phyloP scores from a whole-genome alignment of 2,113 vertebrate genomes.

The Prionailurus viverrinus region DNA sequence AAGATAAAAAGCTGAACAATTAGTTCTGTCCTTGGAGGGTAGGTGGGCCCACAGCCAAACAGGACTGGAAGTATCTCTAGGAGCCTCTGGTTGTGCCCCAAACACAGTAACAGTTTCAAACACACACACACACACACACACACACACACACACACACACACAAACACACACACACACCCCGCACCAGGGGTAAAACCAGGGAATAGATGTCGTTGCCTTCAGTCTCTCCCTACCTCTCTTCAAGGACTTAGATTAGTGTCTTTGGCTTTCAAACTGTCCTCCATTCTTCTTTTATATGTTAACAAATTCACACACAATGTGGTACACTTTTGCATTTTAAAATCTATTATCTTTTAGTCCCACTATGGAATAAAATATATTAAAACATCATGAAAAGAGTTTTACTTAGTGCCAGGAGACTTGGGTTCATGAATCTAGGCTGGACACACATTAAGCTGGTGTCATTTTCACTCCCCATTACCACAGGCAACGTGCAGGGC shows the following conservation, averaged over 20 bases:
- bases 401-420: neutral
- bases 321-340: constrained; percentile 53
- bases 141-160: neutral
- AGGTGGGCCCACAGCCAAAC: neutral
- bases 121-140: neutral
- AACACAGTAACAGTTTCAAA: neutral
- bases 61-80: neutral
- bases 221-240: neutral
- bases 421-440: neutral
- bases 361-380: constrained; percentile 52
- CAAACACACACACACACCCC: neutral
- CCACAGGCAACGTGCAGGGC: neutral
- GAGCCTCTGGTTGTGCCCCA: neutral
- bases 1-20: constrained; percentile 47
- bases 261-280: constrained; percentile 35
- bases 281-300: neutral
- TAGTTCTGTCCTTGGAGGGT: neutral
- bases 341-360: constrained; percentile 38
- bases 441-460: neutral
- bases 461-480: neutral
- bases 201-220: neutral
- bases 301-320: neutral
- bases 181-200: neutral
- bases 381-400: constrained; percentile 29
- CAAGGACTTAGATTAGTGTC: neutral